Evolutionary conservation across 1,140 invertebrate genomes (phyloP).

Genomic region (Dryas iulia): DNA sequence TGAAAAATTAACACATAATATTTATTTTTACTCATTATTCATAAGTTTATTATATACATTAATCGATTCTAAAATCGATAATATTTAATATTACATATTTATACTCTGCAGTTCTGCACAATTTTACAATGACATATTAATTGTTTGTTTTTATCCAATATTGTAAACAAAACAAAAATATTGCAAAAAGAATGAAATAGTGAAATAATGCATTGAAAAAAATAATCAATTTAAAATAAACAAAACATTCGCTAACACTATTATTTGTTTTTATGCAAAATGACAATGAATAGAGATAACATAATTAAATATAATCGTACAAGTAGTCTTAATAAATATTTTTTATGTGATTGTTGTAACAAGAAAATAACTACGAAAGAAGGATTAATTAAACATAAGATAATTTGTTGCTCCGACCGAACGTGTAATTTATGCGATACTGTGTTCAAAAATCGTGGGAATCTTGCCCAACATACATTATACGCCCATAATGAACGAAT

Average conservation of each 20-base stretch:
- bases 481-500: constrained; percentile 27
- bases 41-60: too few relatives aligned
- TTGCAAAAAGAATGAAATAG: neutral
- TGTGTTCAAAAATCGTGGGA: constrained; percentile 38
- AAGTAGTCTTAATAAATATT: constrained; percentile 33
- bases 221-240: too few relatives aligned
- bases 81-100: neutral
- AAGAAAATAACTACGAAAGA: constrained; percentile 15
- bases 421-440: constrained; percentile 38
- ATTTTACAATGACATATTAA: neutral
- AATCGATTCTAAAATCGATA: neutral
- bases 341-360: constrained; percentile 36
- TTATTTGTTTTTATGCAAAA: neutral
- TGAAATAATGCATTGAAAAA: neutral
- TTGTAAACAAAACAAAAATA: neutral
- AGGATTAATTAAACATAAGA: constrained; percentile 9
- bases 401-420: constrained; percentile 8
- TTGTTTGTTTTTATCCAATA: neutral
- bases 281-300: neutral
- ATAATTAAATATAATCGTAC: constrained; percentile 5
- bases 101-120: neutral
- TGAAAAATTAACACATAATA: too few relatives aligned
- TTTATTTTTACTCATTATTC: too few relatives aligned
- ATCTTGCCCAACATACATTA: constrained; percentile 25
- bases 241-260: too few relatives aligned